Evolutionary conservation across 2,113 vertebrate species (phyloP), one percentile per base, ranked within the genome.

Genomic region (Spermophilus dauricus): DNA sequence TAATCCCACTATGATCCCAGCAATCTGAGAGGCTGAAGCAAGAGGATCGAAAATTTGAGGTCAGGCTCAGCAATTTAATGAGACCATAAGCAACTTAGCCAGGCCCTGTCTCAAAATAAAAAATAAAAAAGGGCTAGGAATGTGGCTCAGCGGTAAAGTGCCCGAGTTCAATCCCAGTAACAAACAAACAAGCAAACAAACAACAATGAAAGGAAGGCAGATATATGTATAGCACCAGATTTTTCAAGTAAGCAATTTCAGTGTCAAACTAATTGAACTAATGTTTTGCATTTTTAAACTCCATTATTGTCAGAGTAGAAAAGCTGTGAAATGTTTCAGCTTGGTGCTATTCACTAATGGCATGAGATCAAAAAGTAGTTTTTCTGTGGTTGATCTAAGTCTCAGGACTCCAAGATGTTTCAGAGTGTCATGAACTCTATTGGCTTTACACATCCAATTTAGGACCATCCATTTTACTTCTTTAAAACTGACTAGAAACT

Each of bases 171-270:
- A 63, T 63, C 61, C 24, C 61, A 63, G 61, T 63, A 63, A 63
- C 61, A 63, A 28, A 26, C 7, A 61, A 26, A 45, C 8, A 45
- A 45, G 45, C 45, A 45, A 63, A 28, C 61, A 26, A 63, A 63
- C 61, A 63, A 63, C 61, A 63, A 63, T 6, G 24, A 90, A 24
- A 94, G 88, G 58, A 80, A 89, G 87, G 97, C 92, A 97, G 92
- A 75, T 51, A 45, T 2, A 39, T 42, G 83, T 80, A 34, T 87
- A 98, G 96, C 96, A 97, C 97, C 97, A 94, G 95, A 82, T 42
- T 96, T 87, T 95, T 98, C 96, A 97, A 97, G 97, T 97, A 98
- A 97, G 65, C 81, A 75, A 94, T 87, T 77, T 97, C 95, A 97
- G 88, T 67, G 45, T 73, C 75, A 63, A 86, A 86, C 51, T 67